These are phyloP conservation scores for Cantharis nigra DNA, from an alignment of 2,888 invertebrate species.

Conservation along the genomic window DNA sequence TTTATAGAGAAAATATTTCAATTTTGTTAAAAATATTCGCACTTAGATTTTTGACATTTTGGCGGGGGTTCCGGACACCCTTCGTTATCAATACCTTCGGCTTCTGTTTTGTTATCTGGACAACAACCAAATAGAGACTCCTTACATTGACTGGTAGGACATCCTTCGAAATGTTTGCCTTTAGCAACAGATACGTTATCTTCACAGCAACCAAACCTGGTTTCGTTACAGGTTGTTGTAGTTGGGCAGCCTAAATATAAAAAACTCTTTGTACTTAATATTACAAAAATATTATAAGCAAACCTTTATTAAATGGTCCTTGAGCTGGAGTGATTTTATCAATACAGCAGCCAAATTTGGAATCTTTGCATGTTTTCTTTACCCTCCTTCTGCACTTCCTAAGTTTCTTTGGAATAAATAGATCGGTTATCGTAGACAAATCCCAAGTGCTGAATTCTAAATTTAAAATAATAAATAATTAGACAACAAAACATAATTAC, in stretches of 20 bases:
- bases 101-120: conserved; percentile 74
- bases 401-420: conserved; percentile 58
- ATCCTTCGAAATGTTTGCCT: conserved; percentile 74
- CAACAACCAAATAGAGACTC: conserved; percentile 89
- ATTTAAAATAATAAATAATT: not conserved
- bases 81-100: conserved; percentile 80
- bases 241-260: conserved; percentile 65
- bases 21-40: conserved; percentile 23
- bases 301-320: conserved; percentile 81
- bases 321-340: conserved; percentile 76
- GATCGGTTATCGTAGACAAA: conserved; percentile 61
- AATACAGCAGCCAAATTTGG: conserved; percentile 83
- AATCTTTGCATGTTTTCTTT: conserved; percentile 62
- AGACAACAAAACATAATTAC: not conserved
- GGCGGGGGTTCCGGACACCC: conserved; percentile 77
- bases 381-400: conserved; percentile 66
- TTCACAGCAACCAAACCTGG: conserved; percentile 79
- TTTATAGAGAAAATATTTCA: not conserved
- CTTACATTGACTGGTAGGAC: conserved; percentile 73
- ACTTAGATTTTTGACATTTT: conserved; percentile 63
- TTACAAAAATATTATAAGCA: not conserved
- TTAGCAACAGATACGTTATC: conserved; percentile 79
- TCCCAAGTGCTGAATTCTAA: conserved; percentile 48
- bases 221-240: conserved; percentile 75
- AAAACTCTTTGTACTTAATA: not conserved